Evolutionary conservation across 2,888 invertebrate species (phyloP).

Genomic region (Eremobia ochroleuca): DNA sequence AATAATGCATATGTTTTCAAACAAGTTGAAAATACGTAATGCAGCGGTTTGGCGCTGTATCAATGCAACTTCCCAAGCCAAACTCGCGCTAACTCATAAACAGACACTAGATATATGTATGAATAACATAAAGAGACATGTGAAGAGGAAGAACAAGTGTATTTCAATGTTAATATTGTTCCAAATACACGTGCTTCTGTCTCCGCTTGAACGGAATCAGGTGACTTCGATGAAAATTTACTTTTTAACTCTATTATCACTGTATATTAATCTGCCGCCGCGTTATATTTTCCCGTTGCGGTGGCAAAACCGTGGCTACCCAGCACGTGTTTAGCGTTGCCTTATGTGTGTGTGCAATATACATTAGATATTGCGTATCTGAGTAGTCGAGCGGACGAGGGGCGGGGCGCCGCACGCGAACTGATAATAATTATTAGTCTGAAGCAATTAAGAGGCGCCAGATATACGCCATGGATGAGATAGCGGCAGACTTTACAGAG

Average conservation of each 20-base stretch:
- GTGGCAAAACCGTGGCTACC: slow-evolving; percentile 67
- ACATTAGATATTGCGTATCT: slow-evolving; percentile 78
- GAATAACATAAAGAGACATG: slow-evolving; percentile 26
- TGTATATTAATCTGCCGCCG: slow-evolving; percentile 54
- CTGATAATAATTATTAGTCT: slow-evolving; percentile 89
- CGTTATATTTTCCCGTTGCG: slow-evolving; percentile 67
- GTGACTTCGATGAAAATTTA: slow-evolving; percentile 52
- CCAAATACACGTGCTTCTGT: slow-evolving; percentile 48
- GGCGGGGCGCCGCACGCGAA: slow-evolving; percentile 85
- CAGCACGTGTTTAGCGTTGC: slow-evolving; percentile 76
- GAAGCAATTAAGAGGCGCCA: slow-evolving; percentile 90
- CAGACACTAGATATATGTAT: slow-evolving; percentile 10
- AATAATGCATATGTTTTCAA: slow-evolving; percentile 34
- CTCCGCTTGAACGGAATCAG: slow-evolving; percentile 49
- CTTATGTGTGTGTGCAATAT: slow-evolving; percentile 60
- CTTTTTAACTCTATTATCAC: slow-evolving; percentile 50
- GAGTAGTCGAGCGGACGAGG: slow-evolving; percentile 71
- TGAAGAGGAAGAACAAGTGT: slow-evolving; percentile 40
- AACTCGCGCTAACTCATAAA: slow-evolving; percentile 40
- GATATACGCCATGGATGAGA: slow-evolving; percentile 85
- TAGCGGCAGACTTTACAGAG: slow-evolving; percentile 75
- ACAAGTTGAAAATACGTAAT: slow-evolving; percentile 40
- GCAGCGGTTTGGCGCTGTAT: slow-evolving; percentile 59
- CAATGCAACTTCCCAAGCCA: slow-evolving; percentile 58
- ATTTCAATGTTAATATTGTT: slow-evolving; percentile 36